A percentile compares a stretch with the other conserved stretches of the same genome.
Conservation (phyloP, 2,113 vertebrate species). For the Garra rufa region DNA sequence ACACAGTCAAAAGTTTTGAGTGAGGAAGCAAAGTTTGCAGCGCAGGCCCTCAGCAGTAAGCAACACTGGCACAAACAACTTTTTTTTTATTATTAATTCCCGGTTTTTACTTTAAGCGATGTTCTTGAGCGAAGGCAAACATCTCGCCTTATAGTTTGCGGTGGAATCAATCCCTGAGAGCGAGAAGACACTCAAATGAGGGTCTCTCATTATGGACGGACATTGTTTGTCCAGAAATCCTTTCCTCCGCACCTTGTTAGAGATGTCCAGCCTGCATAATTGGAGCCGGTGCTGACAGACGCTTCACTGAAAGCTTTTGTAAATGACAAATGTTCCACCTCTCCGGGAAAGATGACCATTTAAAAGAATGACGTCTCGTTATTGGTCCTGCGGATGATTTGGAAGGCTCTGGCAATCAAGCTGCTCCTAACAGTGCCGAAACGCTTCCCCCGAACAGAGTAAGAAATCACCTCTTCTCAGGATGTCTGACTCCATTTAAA, state of each 20-base stretch:
- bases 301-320: conserved; percentile 71
- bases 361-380: conserved; percentile 80
- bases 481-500: conserved; percentile 54
- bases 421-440: conserved; percentile 5
- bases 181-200: conserved; percentile 76
- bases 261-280: conserved; percentile 81
- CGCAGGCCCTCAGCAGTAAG: conserved; percentile 22
- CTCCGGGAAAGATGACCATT: conserved; percentile 72
- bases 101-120: conserved; percentile 45
- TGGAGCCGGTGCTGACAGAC: conserved; percentile 80
- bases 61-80: conserved; percentile 7
- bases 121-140: conserved; percentile 46
- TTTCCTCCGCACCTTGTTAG: conserved; percentile 83
- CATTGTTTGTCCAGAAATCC: conserved; percentile 81
- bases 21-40: conserved; percentile 73
- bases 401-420: conserved; percentile 76
- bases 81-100: conserved; percentile 45
- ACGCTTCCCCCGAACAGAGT: conserved; percentile 39
- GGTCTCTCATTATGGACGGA: conserved; percentile 78
- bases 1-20: conserved; percentile 79
- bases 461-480: conserved; percentile 51
- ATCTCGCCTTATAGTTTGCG: conserved; percentile 64
- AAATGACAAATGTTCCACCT: conserved; percentile 83
- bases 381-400: conserved; percentile 73
- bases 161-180: conserved; percentile 66